phyloP scores from a whole-genome alignment of 2,113 vertebrate species.

The Andinoacara biseriatus region DNA sequence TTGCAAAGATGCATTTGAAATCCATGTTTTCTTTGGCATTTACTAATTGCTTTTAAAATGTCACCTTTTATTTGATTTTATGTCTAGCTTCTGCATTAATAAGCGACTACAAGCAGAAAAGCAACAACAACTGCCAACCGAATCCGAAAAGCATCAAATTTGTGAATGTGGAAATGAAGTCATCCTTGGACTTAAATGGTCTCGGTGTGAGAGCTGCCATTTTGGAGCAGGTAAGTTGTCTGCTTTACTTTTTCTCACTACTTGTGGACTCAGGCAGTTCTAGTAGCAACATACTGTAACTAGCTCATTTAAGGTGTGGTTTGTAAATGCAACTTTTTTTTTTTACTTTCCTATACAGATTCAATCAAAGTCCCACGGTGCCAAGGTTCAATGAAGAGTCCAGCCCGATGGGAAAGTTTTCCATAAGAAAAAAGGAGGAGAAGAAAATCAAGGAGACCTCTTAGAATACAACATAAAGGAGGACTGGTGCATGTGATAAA shows the following conservation, averaged over 20 bases:
- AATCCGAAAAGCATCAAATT: not conserved
- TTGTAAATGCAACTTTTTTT: not conserved
- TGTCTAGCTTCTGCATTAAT: too few species aligned
- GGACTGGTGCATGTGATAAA: too few species aligned
- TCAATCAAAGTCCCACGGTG: not conserved
- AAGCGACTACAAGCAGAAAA: too few species aligned
- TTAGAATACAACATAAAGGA: not conserved
- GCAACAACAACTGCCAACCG: not conserved
- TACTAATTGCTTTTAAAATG: not conserved
- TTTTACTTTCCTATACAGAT: constrained; percentile 14
- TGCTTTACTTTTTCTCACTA: too few species aligned
- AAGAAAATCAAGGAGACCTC: not conserved
- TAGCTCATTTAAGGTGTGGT: too few species aligned
- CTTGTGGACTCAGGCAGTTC: too few species aligned
- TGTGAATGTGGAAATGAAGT: not conserved
- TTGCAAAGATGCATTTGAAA: not conserved
- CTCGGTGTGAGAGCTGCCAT: not conserved
- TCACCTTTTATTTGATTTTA: not conserved
- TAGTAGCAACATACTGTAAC: too few species aligned
- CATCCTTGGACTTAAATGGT: not conserved
- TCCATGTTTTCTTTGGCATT: not conserved
- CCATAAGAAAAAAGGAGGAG: not conserved
- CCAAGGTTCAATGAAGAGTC: constrained; percentile 28
- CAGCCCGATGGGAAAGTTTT: constrained; percentile 28
- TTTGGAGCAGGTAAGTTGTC: constrained; percentile 27